A percentile compares a stretch with the other conserved stretches of the same genome.
phyloP scores from a whole-genome alignment of 2,888 invertebrate genomes.

The Shargacucullia verbasci region DNA sequence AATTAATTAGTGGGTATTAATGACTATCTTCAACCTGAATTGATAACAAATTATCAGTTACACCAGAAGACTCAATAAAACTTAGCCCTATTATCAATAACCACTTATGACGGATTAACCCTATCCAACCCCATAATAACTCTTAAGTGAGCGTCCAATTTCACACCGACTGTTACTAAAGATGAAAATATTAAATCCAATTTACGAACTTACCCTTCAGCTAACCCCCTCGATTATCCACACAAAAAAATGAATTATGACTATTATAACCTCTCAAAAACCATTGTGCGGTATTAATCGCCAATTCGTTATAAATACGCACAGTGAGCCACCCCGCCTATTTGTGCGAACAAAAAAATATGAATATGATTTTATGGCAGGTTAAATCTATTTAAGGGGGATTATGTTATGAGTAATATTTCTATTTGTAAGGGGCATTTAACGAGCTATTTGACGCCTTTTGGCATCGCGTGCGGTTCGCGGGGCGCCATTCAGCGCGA shows the following conservation, averaged over 20 bases:
- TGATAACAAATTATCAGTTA: too few relatives aligned
- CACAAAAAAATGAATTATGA: slow-evolving; percentile 84
- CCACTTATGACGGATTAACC: slow-evolving; percentile 68
- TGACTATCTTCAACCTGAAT: too few relatives aligned
- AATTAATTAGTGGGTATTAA: too few relatives aligned
- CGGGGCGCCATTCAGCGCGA: slow-evolving; percentile 63
- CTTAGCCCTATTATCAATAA: slow-evolving; percentile 63
- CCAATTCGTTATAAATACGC: slow-evolving; percentile 78
- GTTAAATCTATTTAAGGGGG: slow-evolving; percentile 87
- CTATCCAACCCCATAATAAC: slow-evolving; percentile 80
- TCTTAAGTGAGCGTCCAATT: slow-evolving; percentile 86
- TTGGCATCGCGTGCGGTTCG: slow-evolving; percentile 79
- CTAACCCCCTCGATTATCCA: slow-evolving; percentile 81
- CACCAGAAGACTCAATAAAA: slow-evolving; percentile 42
- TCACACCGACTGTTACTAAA: slow-evolving; percentile 86
- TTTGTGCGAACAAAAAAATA: slow-evolving; percentile 78
- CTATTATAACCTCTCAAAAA: slow-evolving; percentile 82
- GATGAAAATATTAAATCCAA: slow-evolving; percentile 89
- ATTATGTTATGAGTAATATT: slow-evolving; percentile 88
- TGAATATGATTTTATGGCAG: slow-evolving; percentile 88
- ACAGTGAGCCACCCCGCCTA: slow-evolving; percentile 78
- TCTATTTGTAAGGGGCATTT: slow-evolving; percentile 84
- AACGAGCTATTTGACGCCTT: slow-evolving; percentile 87
- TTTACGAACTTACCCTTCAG: slow-evolving; percentile 78
- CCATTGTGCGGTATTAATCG: slow-evolving; percentile 84